Base-by-base conservation (phyloP, 2,888 invertebrate species). In the Xestia c-nigrum region DNA sequence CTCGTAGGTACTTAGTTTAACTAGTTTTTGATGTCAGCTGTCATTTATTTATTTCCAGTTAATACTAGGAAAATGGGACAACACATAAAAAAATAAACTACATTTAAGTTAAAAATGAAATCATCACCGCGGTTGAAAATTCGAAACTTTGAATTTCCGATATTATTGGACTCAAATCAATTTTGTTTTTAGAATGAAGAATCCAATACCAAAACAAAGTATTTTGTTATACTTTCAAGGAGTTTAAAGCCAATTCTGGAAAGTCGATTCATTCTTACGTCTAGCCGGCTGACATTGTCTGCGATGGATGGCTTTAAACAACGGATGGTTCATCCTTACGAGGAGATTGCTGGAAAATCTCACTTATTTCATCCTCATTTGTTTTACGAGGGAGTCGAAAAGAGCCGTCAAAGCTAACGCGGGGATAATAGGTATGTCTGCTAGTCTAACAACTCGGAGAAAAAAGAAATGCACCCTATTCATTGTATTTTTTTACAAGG, bases 231-330 rank as follows among this genome's bases (percentile, higher is more conserved):
- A 59, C 10, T 57, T 61, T 63, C 6, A 71, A 68, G 24, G 6
- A 67, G 67, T 12, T 47, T 50, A 55, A 6, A 75, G 21, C 19
- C 21, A 70, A 78, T 68, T 47, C 52, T 57, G 10, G 46, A 70
- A 52, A 71, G 57, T 76, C 73, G 43, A 67, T 77, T 65, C 59
- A 38, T 72, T 74, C 21, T 57, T 69, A 50, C 67, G 71, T 81
- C 85, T 80, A 73, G 68, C 73, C 21, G 76, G 40, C 61, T 68
- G 74, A 61, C 75, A 67, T 73, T 82, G 85, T 76, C 71, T 76
- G 72, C n/a, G 71, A 85, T 78, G 76, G 73, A 85, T 85, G 65
- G 66, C 66, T 75, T 59, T 52, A 69, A 64, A 43, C 21, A 75
- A 50, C 31, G 61, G 52, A 75, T 69, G 68, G 55, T 24, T 72